These are phyloP conservation scores for Cydia splendana DNA, from an alignment of 1,140 invertebrate species.

Conservation along the genomic window DNA sequence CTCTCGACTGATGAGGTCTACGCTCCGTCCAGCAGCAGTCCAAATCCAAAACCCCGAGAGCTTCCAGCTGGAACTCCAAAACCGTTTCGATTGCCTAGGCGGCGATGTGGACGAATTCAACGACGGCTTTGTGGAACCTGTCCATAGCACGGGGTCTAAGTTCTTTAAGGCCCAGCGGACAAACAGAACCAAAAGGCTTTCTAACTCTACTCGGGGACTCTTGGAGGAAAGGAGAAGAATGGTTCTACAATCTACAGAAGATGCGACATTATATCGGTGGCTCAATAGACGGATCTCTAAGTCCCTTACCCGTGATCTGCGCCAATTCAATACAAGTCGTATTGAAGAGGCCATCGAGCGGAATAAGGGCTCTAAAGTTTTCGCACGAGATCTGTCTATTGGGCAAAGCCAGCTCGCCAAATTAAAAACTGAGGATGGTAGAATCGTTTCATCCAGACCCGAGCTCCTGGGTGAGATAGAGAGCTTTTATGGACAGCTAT, in stretches of 20 bases:
- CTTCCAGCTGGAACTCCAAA: conserved; percentile 35
- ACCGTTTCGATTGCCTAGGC: conserved; percentile 33
- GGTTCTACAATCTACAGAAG: too few species aligned
- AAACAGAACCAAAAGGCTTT: background rate
- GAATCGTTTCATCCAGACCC: background rate
- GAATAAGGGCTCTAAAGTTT: too few species aligned
- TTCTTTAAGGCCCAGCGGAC: background rate
- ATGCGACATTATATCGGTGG: too few species aligned
- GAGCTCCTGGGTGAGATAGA: background rate
- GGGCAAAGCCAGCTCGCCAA: background rate
- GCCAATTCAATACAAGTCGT: too few species aligned
- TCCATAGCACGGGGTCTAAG: background rate
- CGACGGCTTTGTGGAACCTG: background rate
- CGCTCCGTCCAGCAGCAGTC: too few species aligned
- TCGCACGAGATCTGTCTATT: too few species aligned
- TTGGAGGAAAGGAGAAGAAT: background rate
- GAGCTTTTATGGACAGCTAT: conserved; percentile 1
- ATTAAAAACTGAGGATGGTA: too few species aligned
- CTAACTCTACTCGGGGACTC: background rate
- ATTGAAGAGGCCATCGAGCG: too few species aligned
- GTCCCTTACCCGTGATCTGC: too few species aligned
- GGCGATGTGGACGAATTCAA: background rate
- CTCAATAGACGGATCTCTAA: too few species aligned
- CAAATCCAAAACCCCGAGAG: conserved; percentile 13
- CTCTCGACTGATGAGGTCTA: too few species aligned